Conservation (phyloP, 2,113 vertebrate genomes). For the Chelonoidis abingdonii region DNA sequence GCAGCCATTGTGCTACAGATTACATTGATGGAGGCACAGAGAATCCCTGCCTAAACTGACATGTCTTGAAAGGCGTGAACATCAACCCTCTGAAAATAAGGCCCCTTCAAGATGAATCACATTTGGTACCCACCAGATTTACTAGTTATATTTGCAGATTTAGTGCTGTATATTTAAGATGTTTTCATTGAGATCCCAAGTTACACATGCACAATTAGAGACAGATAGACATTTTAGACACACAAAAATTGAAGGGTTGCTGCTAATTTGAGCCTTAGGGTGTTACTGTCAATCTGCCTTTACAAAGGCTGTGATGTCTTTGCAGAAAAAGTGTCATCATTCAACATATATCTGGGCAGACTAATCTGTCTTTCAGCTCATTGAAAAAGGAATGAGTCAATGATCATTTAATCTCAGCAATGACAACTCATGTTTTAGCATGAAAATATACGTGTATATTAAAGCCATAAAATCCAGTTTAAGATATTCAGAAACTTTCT, state of each 20-base stretch:
- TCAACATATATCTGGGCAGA: background rate
- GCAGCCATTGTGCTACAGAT: background rate
- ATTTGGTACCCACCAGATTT: background rate
- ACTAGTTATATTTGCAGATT: background rate
- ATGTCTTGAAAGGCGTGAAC: background rate
- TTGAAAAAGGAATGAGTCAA: background rate
- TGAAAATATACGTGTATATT: background rate
- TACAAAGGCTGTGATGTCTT: background rate
- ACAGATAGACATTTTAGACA: background rate
- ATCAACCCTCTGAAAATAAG: background rate
- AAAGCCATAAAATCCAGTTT: background rate
- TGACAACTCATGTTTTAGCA: background rate
- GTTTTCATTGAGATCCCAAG: background rate
- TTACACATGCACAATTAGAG: background rate
- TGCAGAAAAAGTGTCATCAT: background rate
- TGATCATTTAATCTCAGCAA: background rate
- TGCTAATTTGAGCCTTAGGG: background rate
- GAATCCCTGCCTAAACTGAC: background rate
- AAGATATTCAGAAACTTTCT: slow-evolving; percentile 4
- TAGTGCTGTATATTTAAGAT: background rate
- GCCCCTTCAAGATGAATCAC: background rate
- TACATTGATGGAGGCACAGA: background rate
- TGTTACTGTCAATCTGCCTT: background rate
- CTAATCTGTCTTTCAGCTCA: background rate
- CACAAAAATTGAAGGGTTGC: background rate